Evolutionary conservation across 1,140 invertebrate species (phyloP), one percentile per base, ranked within the genome.

Genomic region (Heliconius eleuchia): DNA sequence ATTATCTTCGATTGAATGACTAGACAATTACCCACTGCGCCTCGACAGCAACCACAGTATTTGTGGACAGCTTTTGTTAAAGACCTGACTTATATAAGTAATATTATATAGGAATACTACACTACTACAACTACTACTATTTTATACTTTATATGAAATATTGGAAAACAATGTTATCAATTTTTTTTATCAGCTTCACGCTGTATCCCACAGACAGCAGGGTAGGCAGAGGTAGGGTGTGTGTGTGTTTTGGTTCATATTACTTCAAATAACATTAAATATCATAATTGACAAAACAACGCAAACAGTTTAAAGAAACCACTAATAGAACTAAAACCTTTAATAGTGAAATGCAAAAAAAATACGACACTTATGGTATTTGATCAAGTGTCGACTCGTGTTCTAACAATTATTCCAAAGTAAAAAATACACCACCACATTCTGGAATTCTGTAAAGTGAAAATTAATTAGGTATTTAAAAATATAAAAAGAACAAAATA

Each of bases 401-500:
- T 30, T 27, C 70, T 87, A 87, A 70, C 83, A 84, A 73, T 89
- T 87, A 81, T 92, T 90, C 92, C 92, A 94, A 66, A 93, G 82
- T 79, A 94, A 86, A 87, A 92, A 92, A 83, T 92, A 93, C 74
- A 90, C 91, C 83, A 94, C 76, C 76, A 92, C 90, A 78, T 89
- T 91, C 80, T 93, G 91, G 85, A 93, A 94, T 82, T 94, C 92
- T 94, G 92, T 87, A 94, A 92, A 85, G 80, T 77, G 82, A 85
- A 82, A 77, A 2, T 34, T 57, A n/a, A 71, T 72, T 27, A 70
- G 13, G 18, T 76, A n/a, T 42, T 77, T 74, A 42, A 73, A 74
- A 73, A 57, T 74, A 39, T 39, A 71, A 71, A 42, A 55, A 50
- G 34, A 42, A 74, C 42, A 46, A 46, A 46, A 46, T 37, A 46